Base-by-base conservation (phyloP, 37 sponge, comb jelly and placozoan genomes). In the Oopsacas minuta region DNA sequence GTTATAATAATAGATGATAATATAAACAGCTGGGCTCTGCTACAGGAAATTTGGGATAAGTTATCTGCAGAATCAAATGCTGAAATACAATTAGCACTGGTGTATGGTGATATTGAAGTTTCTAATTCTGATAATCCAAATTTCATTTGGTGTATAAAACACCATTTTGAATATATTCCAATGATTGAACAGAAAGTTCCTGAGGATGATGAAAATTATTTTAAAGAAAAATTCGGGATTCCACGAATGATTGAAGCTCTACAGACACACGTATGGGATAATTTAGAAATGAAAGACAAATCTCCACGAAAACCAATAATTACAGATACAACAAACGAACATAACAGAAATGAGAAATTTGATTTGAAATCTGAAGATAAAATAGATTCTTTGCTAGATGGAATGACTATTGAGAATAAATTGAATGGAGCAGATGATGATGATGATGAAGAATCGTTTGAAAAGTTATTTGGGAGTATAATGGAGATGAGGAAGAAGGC, bases 71-170 rank as follows among this genome's bases (percentile, higher is more conserved):
- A 61, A 61, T 61, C 32, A 25, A 25, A 10, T 3, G 20, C 75
- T 3, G 75, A 61, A 32, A 34, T 61, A n/a, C 20, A 61, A n/a
- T 61, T 61, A 12, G 30, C 28, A 10, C 28, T 25, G 3, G 75
- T 25, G 75, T 61, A 61, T 61, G 75, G 30, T 25, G 22, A 61
- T 61, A 25, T 3, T 12, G 22, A 20, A 42, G 12, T 17, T 17
- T 15, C 49, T 61, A 61, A 61, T 61, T 61, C 75, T 12, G 75
- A 61, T 5, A 3, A 61, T 61, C 75, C 75, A 61, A 61, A 61
- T 61, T 61, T 61, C 20, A 25, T 61, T 3, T 61, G 75, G 75
- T 7, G 32, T 25, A 12, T 61, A 3, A 61, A 61, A 12, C 32
- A 61, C 3, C 75, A 61, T n/a, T 61, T 61, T n/a, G 75, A 61